Conservation (phyloP, 2,888 invertebrate genomes). For the Standfussiana lucernea region DNA sequence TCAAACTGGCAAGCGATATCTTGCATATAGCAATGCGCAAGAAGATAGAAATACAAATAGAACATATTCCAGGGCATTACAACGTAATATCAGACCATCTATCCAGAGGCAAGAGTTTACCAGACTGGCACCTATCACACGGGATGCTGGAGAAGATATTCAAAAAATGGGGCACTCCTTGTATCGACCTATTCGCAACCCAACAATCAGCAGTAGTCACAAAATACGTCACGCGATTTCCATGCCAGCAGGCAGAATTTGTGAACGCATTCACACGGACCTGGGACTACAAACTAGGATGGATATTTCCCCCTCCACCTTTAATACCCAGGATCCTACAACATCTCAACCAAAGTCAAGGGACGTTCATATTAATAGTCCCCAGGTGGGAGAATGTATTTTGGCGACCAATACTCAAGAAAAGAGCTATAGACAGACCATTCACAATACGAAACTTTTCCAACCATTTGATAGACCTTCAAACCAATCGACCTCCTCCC, state of each 20-base stretch:
- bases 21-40: neutral
- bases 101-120: neutral
- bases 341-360: conserved; percentile 12
- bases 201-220: neutral
- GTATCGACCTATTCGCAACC: neutral
- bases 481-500: conserved; percentile 5
- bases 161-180: neutral
- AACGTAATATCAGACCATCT: conserved; percentile 4
- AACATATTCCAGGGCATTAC: conserved; percentile 8
- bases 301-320: conserved; percentile 12
- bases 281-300: conserved; percentile 2
- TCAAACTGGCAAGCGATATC: conserved; percentile 6
- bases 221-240: neutral
- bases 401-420: conserved; percentile 7
- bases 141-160: neutral
- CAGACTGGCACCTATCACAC: neutral
- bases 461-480: neutral
- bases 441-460: neutral
- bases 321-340: conserved; percentile 20
- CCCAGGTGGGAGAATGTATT: conserved; percentile 13
- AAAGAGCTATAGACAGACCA: neutral
- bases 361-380: conserved; percentile 1
- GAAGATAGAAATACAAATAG: conserved; percentile 6
- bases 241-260: neutral
- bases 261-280: neutral